Evolutionary conservation across 2,113 vertebrate genomes (phyloP).

Genomic region (Piprites chloris): DNA sequence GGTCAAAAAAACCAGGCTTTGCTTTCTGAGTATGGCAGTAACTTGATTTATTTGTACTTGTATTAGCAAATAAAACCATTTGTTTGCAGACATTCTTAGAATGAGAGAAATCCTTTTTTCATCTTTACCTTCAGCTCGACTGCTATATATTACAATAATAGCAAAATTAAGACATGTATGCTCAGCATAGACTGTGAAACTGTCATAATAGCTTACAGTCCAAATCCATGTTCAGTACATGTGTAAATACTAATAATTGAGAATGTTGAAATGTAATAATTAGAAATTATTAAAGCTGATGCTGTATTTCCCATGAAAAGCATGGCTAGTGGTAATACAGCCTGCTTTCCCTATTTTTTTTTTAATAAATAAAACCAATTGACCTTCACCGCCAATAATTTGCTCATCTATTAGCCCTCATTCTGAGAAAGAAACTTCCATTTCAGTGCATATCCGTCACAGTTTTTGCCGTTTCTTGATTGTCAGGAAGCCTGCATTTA

Average conservation of each 20-base stretch:
- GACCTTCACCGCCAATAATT: constrained; percentile 28
- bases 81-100: neutral
- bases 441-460: neutral
- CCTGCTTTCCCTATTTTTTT: neutral
- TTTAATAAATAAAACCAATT: neutral
- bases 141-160: neutral
- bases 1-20: neutral
- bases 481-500: constrained; percentile 2
- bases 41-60: neutral
- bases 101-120: neutral
- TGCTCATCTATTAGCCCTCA: neutral
- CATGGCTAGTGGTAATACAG: neutral
- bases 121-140: constrained; percentile 17
- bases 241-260: constrained; percentile 59
- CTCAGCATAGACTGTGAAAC: neutral
- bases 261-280: constrained; percentile 32
- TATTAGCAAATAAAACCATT: neutral
- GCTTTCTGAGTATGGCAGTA: neutral
- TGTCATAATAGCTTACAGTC: neutral
- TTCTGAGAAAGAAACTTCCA: neutral
- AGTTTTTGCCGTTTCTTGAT: neutral
- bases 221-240: constrained; percentile 58
- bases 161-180: neutral
- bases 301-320: constrained; percentile 13
- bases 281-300: constrained; percentile 18